Evolutionary conservation across 2,888 invertebrate species (phyloP).

Genomic region (Patella pellucida): DNA sequence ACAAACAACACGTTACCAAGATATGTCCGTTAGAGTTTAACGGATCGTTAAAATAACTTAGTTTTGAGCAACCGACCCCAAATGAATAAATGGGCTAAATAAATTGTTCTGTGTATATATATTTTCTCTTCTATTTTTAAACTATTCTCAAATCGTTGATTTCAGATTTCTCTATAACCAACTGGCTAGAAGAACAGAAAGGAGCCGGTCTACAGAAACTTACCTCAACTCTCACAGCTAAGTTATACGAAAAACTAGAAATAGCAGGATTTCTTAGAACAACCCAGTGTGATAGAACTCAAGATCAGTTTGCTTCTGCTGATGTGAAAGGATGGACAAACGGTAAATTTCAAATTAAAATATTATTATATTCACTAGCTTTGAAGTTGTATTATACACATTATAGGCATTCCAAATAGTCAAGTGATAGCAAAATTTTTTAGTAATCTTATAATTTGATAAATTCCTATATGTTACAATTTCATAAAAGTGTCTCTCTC

Average conservation of each 20-base stretch:
- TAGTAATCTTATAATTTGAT: no score
- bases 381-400: background rate
- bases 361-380: background rate
- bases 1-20: no score
- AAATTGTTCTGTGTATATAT: no score
- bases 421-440: background rate
- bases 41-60: no score
- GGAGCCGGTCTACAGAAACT: slow-evolving; percentile 28
- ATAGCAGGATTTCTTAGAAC: slow-evolving; percentile 32
- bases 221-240: slow-evolving; percentile 31
- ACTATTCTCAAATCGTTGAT: background rate
- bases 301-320: slow-evolving; percentile 36
- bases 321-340: slow-evolving; percentile 43
- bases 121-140: no score
- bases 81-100: no score
- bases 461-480: no score
- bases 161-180: slow-evolving; percentile 41
- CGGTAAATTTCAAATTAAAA: slow-evolving; percentile 25
- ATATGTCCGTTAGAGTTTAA: no score
- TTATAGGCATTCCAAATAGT: background rate
- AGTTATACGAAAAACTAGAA: slow-evolving; percentile 37
- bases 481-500: no score
- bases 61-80: no score
- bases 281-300: slow-evolving; percentile 33
- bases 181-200: slow-evolving; percentile 38